Conservation (phyloP, 2,113 vertebrate species). For the Charadrius vociferus region DNA sequence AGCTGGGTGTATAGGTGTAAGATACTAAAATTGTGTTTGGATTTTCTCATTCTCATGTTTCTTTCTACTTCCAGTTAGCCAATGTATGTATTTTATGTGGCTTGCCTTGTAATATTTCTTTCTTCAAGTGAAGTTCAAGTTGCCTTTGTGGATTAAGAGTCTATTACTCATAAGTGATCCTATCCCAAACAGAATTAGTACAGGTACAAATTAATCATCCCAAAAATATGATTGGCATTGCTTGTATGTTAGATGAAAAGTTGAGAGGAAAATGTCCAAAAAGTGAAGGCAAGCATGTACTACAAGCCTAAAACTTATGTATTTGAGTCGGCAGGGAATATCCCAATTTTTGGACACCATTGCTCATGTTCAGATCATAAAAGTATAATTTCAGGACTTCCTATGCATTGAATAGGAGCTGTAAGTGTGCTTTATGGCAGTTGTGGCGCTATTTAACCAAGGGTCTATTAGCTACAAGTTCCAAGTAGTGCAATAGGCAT, state of each 20-base stretch:
- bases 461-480: not conserved
- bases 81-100: not conserved
- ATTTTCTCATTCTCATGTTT: not conserved
- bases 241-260: not conserved
- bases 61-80: not conserved
- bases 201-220: not conserved
- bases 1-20: not conserved
- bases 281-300: not conserved
- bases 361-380: not conserved
- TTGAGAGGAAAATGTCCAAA: not conserved
- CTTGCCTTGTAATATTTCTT: not conserved
- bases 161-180: not conserved
- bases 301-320: not conserved
- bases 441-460: not conserved
- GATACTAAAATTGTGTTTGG: not conserved
- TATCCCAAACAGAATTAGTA: not conserved
- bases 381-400: not conserved
- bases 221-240: not conserved
- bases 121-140: not conserved
- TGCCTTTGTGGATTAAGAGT: not conserved
- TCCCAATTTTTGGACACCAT: not conserved
- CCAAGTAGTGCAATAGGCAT: not conserved
- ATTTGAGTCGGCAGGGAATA: not conserved
- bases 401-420: not conserved
- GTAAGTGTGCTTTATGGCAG: not conserved